Conservation (phyloP, 2,888 invertebrate species). For the Phorcus lineatus region DNA sequence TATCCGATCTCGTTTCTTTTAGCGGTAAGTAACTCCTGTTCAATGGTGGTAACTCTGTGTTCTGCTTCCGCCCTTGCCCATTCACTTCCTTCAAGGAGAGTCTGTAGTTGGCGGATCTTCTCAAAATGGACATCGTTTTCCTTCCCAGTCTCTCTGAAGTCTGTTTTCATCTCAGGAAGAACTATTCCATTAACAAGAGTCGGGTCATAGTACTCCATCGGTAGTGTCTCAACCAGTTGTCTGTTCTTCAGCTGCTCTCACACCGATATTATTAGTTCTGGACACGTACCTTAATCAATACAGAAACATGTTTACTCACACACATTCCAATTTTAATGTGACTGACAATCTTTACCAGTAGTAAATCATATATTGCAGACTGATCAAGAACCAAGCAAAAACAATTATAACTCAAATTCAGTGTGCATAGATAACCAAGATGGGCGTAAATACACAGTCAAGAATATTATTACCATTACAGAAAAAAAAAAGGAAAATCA, state of each 20-base stretch:
- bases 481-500: too few relatives aligned
- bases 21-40: not conserved
- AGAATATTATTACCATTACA: too few relatives aligned
- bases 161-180: not conserved
- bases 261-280: too few relatives aligned
- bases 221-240: not conserved
- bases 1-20: not conserved
- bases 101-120: not conserved
- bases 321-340: too few relatives aligned
- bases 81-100: not conserved
- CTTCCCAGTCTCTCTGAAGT: not conserved
- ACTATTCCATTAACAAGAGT: not conserved
- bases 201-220: not conserved
- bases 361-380: too few relatives aligned
- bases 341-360: too few relatives aligned
- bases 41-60: not conserved
- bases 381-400: too few relatives aligned
- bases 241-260: not conserved
- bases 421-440: too few relatives aligned
- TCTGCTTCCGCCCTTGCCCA: not conserved
- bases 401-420: too few relatives aligned
- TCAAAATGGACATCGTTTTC: not conserved
- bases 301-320: too few relatives aligned
- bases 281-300: too few relatives aligned
- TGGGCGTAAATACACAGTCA: too few relatives aligned